Evolutionary conservation across 1,140 invertebrate genomes (phyloP), one percentile per base, ranked within the genome.

Genomic region (Leptopilina boulardi): DNA sequence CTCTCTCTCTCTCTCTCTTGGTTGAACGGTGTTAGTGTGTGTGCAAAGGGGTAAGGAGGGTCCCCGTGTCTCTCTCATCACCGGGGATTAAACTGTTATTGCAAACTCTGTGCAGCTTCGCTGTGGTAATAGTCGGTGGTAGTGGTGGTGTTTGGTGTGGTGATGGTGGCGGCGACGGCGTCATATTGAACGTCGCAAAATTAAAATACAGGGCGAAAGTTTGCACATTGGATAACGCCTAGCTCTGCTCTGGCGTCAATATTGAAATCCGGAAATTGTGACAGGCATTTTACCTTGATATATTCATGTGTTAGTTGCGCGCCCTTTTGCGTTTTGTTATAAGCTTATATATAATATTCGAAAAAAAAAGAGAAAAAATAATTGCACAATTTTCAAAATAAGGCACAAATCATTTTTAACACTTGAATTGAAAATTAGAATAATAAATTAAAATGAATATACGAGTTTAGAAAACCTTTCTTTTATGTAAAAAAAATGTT

Each of bases 71-170:
- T 87, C 83, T 87, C 84, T 88, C 87, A 88, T 88, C 86, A 88
- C 80, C 76, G 77, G 77, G 87, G 87, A 88, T 88, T 88, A 88
- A 87, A 88, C 82, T 87, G 85, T 88, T 88, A 88, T 88, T 88
- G 86, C 83, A 84, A 82, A 85, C 84, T 80, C 84, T 82, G 75
- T 77, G 70, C 78, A 76, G 70, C 73, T 76, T 70, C 70, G 79
- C 73, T 70, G 76, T 23, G 59, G 59, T 66, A 66, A 66, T 66
- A 66, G 59, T 11, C 59, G 34, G 15, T 66, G 26, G 59, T 66
- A 66, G 59, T 66, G 59, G 59, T 66, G 59, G 59, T 66, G 59
- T 66, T 66, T 71, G 70, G 23, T 73, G 77, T 47, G 54, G 56
- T 30, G 72, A 18, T 18, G 71, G 71, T 72, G 66, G 26, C 34